Evolutionary conservation across 2,888 invertebrate genomes (phyloP), one percentile per base, ranked within the genome.

Genomic region (Caenorhabditis sp.): DNA sequence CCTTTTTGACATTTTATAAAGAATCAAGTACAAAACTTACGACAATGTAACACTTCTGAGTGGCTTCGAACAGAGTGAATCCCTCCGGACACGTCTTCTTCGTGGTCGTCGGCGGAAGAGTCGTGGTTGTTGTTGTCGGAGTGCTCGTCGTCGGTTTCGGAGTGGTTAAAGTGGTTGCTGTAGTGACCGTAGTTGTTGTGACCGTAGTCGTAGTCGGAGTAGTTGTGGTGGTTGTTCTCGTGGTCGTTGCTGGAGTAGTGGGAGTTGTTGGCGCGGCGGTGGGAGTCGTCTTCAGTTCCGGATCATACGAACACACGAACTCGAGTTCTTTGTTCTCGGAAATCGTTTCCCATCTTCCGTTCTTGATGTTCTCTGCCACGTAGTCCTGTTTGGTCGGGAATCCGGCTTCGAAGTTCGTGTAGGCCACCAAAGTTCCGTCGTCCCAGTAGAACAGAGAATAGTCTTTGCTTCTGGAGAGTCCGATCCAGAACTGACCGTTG

Each of bases 401-500:
- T 30, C 71, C 71, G 7, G 71, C 55, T 32, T 62, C 71, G 27
- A 71, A 71, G 32, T 71, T 71, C 2, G 71, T 61, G 24, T 37
- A 71, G 9, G 71, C 52, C 2, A 71, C 62, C 1, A 2, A 37
- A 0, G 71, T 71, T 26, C 55, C 46, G 9, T 72, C 72, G 17
- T 71, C 62, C 62, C 62, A 62, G n/a, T 17, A 22, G 48, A 71
- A 71, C 20, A 71, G 37, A 0, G 52, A 11, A 20, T 62, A 71
- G 32, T 71, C 71, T 22, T 61, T 55, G 13, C 43, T 50, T 50
- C 62, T 55, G 0, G 62, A 71, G 26, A 62, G 43, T n/a, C 62
- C 62, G 7, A 62, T 62, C 71, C 71, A 71, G 17, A 71, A 71
- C n/a, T 71, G 61, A 7, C 71, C 71, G n/a, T 35, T 61, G 17